Percentiles rank a stretch among this genome's conserved stretches.
Conservation (phyloP, 92 coral and sea anemone genomes). For the Phenganax marumi region DNA sequence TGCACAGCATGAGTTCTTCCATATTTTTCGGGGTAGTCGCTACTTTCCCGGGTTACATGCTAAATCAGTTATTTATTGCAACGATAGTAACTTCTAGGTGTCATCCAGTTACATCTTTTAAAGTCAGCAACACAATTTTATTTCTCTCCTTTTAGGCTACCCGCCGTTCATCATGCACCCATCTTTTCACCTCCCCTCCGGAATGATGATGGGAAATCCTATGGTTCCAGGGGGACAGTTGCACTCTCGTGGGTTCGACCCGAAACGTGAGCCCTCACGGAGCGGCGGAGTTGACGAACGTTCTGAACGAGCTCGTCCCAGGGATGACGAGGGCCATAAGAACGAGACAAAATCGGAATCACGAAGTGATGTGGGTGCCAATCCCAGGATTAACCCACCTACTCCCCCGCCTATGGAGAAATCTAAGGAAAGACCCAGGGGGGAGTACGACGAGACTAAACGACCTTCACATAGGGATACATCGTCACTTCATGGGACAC, state of each 20-base stretch:
- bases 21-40: too few species aligned
- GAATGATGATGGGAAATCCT: constrained; percentile 35
- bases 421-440: constrained; percentile 10
- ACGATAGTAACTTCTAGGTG: too few species aligned
- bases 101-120: background rate
- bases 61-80: too few species aligned
- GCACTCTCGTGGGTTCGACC: constrained; percentile 31
- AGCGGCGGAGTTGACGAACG: background rate
- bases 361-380: background rate
- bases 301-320: constrained; percentile 23
- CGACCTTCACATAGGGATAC: constrained; percentile 22
- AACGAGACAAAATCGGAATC: constrained; percentile 1
- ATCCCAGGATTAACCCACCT: background rate
- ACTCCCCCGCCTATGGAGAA: constrained; percentile 17
- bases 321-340: constrained; percentile 21
- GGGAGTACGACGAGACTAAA: constrained; percentile 32
- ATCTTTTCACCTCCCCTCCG: constrained; percentile 26
- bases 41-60: too few species aligned
- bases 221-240: constrained; percentile 33
- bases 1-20: too few species aligned
- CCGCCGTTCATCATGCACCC: constrained; percentile 27
- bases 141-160: constrained; percentile 3
- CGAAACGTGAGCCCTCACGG: constrained; percentile 41
- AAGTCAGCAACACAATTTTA: background rate
- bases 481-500: constrained; percentile 55